Base-by-base conservation (phyloP, 2,888 invertebrate genomes). In the Epinotia ramella region DNA sequence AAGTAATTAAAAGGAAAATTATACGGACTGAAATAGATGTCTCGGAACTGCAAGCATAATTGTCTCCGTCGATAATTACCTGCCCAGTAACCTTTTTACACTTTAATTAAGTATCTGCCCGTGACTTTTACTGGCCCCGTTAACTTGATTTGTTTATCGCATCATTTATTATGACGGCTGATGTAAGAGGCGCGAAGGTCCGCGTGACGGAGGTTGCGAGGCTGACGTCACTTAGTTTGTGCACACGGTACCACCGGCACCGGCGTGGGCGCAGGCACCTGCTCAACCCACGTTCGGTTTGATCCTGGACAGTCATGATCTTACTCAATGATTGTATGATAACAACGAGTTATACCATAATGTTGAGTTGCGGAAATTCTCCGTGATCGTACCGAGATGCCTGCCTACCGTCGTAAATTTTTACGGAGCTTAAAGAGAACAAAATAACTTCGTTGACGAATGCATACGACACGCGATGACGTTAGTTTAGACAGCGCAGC, bases 191-290 rank as follows among this genome's bases (percentile, higher is more conserved):
- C 82, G 83, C 80, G 81, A 84, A 79, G 82, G 80, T 79, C 78
- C 80, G 82, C 83, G 85, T 87, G 86, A 86, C 78, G 84, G 86
- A 93, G 92, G 93, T 88, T 90, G 86, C 81, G 73, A 80, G 78
- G 90, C 84, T 93, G 90, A 93, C 91, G 92, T 90, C 87, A 92
- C 81, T 80, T 40, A 40, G 9, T 40, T 20, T 82, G 82, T 94
- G 94, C 94, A 92, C 93, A 92, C 94, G 93, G 91, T 92, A 90
- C 93, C 86, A 86, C 81, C 68, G 44, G 44, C 40, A 24, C 18
- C 79, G 77, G 86, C 88, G 93, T 92, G 87, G 92, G 93, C 87
- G 88, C 84, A 80, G 80, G 84, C 89, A 91, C 91, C 90, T 91
- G 89, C 83, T 83, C 86, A 86, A 82, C 93, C 93, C 88, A 93